These are phyloP conservation scores for Hypercompe scribonia DNA, from an alignment of 2,888 invertebrate genomes.

Conservation along the genomic window DNA sequence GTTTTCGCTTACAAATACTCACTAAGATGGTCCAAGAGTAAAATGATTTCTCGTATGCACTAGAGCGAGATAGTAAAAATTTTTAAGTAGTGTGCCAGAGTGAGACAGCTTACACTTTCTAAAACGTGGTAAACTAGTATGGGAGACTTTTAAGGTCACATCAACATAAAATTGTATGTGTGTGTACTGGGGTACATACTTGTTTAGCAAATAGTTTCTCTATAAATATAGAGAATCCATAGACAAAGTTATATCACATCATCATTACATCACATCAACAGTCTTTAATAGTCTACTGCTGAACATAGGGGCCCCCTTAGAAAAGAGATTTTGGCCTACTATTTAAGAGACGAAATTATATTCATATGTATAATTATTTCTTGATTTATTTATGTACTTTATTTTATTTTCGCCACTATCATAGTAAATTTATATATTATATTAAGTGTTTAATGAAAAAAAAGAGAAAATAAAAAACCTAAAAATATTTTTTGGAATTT, in stretches of 20 bases:
- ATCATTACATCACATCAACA: neutral
- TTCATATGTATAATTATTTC: no score
- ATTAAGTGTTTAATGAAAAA: no score
- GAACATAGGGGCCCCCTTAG: no score
- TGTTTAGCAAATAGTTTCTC: neutral
- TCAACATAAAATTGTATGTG: conserved; percentile 54
- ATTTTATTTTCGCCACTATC: no score
- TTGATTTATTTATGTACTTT: no score
- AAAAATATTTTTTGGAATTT: no score
- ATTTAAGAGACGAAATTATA: no score
- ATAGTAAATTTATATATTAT: no score
- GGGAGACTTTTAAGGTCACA: conserved; percentile 80
- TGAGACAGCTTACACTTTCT: conserved; percentile 74
- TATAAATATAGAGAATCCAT: neutral
- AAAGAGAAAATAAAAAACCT: no score
- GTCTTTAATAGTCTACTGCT: no score
- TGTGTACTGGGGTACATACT: conserved; percentile 3
- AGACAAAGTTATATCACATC: neutral
- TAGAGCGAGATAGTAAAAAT: conserved; percentile 55
- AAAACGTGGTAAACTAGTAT: conserved; percentile 67
- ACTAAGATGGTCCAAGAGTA: conserved; percentile 51
- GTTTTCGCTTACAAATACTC: conserved; percentile 36
- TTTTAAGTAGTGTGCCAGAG: conserved; percentile 48
- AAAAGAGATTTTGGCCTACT: no score
- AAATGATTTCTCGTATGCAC: conserved; percentile 55